Percentiles rank a stretch among this genome's conserved stretches.
These are phyloP conservation scores for Scytalopus superciliaris DNA, from an alignment of 2,113 vertebrate genomes.

Conservation along the genomic window DNA sequence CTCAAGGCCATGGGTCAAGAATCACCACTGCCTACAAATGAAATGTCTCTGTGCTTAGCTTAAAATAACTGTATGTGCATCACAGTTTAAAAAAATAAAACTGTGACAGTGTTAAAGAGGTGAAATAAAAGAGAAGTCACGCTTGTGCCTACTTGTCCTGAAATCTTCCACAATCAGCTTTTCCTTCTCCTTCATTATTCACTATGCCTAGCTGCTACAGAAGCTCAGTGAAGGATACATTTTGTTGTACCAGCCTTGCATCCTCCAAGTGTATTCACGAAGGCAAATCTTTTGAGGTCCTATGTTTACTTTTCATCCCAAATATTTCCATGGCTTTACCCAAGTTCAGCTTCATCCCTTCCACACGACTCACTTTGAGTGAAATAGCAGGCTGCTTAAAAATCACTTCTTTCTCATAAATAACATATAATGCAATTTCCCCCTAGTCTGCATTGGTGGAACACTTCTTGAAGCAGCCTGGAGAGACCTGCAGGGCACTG, in stretches of 20 bases:
- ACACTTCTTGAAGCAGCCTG: neutral
- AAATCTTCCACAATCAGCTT: neutral
- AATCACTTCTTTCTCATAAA: neutral
- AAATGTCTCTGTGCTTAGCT: neutral
- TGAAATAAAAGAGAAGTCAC: neutral
- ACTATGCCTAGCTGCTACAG: neutral
- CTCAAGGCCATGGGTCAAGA: neutral
- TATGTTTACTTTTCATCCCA: neutral
- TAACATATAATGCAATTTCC: neutral
- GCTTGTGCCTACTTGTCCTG: neutral
- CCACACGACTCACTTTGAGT: neutral
- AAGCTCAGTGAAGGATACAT: neutral
- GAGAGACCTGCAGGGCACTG: neutral
- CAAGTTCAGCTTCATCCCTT: neutral
- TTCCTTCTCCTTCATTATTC: neutral
- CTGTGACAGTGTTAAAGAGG: neutral
- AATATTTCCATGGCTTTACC: neutral
- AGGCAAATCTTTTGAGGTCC: rapidly evolving
- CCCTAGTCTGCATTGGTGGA: neutral
- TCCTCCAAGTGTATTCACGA: neutral
- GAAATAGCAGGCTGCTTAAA: neutral
- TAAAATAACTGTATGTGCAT: neutral
- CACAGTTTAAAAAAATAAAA: neutral
- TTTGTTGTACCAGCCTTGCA: neutral
- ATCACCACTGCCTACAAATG: neutral